phyloP scores from a whole-genome alignment of 2,888 invertebrate genomes.

The Cephus sareptanus region DNA sequence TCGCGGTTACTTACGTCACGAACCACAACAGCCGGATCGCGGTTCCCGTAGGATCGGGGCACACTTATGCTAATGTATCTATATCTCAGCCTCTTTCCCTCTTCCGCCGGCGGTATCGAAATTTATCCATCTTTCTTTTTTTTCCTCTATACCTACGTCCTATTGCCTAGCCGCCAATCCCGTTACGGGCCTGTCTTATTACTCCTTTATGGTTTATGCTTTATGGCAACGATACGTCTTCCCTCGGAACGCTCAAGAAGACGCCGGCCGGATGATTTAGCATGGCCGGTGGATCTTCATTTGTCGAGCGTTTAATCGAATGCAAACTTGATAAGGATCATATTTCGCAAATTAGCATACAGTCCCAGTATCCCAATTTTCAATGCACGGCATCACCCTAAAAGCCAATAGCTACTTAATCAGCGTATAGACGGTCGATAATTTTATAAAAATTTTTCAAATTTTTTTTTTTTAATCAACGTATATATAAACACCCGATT shows the following conservation, averaged over 20 bases:
- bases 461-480: too few species aligned
- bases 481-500: not conserved
- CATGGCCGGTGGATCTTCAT: constrained; percentile 19
- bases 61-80: constrained; percentile 45
- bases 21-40: not conserved
- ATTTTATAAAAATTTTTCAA: not conserved
- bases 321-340: constrained; percentile 12
- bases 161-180: constrained; percentile 17
- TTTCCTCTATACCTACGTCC: constrained; percentile 33
- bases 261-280: constrained; percentile 7
- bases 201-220: constrained; percentile 3
- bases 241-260: constrained; percentile 1
- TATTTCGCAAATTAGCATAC: not conserved
- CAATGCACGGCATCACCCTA: not conserved
- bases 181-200: constrained; percentile 2
- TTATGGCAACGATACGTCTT: constrained; percentile 2
- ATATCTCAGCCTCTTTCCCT: constrained; percentile 16
- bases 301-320: constrained; percentile 23
- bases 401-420: not conserved
- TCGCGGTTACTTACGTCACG: not conserved
- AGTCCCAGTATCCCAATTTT: not conserved
- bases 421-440: not conserved
- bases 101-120: constrained; percentile 4
- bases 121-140: constrained; percentile 28
- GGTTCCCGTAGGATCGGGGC: constrained; percentile 27